A percentile compares a stretch with the other conserved stretches of the same genome.
Conservation (phyloP, 1,140 invertebrate species). For the Drosophila malerkotliana region DNA sequence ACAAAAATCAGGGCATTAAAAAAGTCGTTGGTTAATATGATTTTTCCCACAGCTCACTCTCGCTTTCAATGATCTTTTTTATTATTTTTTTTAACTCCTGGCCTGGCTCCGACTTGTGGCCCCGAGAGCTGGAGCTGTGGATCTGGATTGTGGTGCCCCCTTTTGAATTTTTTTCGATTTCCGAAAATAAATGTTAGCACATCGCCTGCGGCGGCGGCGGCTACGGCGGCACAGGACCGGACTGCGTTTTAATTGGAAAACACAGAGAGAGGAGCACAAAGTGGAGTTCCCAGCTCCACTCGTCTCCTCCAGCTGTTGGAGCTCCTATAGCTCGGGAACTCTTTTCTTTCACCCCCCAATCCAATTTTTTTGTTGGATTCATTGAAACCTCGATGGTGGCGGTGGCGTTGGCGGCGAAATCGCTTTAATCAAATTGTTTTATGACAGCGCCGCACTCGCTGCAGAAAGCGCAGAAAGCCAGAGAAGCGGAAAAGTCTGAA, state of each 20-base stretch:
- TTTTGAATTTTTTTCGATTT: slow-evolving; percentile 68
- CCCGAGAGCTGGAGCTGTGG: slow-evolving; percentile 2
- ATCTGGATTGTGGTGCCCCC: neutral
- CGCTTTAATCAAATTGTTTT: slow-evolving; percentile 81
- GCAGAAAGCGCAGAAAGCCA: slow-evolving; percentile 31
- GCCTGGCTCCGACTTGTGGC: slow-evolving; percentile 6
- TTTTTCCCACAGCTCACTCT: slow-evolving; percentile 49
- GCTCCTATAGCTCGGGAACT: slow-evolving; percentile 3
- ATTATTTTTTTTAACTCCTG: neutral
- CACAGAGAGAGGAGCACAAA: slow-evolving; percentile 26
- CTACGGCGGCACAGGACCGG: slow-evolving; percentile 32
- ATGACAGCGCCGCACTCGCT: slow-evolving; percentile 67
- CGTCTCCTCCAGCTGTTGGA: slow-evolving; percentile 46
- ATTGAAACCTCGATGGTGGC: slow-evolving; percentile 37
- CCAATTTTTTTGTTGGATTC: slow-evolving; percentile 2
- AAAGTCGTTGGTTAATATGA: slow-evolving; percentile 5
- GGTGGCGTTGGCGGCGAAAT: slow-evolving; percentile 42
- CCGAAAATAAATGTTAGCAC: slow-evolving; percentile 74
- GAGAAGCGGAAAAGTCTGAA: slow-evolving; percentile 34
- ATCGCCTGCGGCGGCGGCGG: slow-evolving; percentile 38
- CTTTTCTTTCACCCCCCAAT: neutral
- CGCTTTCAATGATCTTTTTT: slow-evolving; percentile 41
- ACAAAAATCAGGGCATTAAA: slow-evolving; percentile 5
- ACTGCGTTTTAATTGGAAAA: slow-evolving; percentile 78
- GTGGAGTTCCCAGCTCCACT: slow-evolving; percentile 23